These are phyloP conservation scores for Ashinkailepas kermadecensis DNA, from an alignment of 2,888 invertebrate species.

Conservation along the genomic window DNA sequence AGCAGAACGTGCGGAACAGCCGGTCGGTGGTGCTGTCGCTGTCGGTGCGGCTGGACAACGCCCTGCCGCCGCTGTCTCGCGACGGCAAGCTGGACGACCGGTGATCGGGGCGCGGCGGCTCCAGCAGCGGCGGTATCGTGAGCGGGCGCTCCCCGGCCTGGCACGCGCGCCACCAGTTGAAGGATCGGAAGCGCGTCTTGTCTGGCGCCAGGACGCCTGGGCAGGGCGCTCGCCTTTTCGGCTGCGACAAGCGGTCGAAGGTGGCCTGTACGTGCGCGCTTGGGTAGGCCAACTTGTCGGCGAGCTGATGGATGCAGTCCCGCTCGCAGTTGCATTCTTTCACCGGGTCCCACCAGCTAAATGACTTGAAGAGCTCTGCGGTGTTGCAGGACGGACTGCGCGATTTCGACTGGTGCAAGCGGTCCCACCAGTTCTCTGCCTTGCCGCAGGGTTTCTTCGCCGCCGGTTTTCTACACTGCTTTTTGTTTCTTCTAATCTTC, in stretches of 20 bases:
- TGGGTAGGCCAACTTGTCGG: neutral
- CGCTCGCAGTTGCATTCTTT: neutral
- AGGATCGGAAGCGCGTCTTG: neutral
- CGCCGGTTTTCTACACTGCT: neutral
- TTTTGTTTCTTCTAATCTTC: neutral
- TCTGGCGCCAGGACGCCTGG: neutral
- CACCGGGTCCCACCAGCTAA: neutral
- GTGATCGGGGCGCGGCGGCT: neutral
- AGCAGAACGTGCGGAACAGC: neutral
- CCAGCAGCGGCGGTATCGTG: neutral
- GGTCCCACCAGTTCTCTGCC: neutral
- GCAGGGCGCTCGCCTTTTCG: neutral
- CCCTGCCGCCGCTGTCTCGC: neutral
- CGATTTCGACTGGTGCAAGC: neutral
- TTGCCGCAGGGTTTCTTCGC: neutral
- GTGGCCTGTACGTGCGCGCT: neutral
- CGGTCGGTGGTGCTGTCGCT: neutral
- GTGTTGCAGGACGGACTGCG: neutral
- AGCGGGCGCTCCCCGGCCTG: neutral
- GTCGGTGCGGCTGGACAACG: neutral
- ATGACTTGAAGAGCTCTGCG: neutral
- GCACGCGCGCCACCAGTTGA: conserved; percentile 19
- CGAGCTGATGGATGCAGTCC: neutral
- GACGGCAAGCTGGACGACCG: neutral
- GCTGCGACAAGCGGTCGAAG: neutral